Percentiles rank a stretch among this genome's conserved stretches.
Conservation (phyloP, 2,113 vertebrate genomes). For the Peromyscus polionotus region DNA sequence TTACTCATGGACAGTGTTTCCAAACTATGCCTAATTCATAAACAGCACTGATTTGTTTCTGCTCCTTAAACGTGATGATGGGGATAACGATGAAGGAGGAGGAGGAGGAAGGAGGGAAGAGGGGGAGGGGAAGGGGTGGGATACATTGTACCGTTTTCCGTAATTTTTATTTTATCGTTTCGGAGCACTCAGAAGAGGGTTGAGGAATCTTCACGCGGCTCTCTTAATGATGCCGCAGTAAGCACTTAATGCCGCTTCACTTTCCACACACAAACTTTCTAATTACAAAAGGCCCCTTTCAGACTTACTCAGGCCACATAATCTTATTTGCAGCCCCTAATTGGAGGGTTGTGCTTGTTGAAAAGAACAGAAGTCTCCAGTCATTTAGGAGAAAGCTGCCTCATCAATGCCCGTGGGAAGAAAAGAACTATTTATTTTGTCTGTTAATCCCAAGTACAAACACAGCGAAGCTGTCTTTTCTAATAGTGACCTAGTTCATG, state of each 20-base stretch:
- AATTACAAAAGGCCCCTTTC: conserved; percentile 89
- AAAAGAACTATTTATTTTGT: conserved; percentile 90
- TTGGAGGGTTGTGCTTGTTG: conserved; percentile 88
- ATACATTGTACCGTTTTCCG: conserved; percentile 68
- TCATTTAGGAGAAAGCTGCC: conserved; percentile 86
- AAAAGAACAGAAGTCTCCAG: conserved; percentile 89
- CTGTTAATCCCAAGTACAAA: conserved; percentile 87
- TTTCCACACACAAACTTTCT: conserved; percentile 87
- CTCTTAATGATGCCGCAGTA: conserved; percentile 85
- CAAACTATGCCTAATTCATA: conserved; percentile 2
- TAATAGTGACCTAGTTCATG: conserved; percentile 88
- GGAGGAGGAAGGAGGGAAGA: too few relatives aligned
- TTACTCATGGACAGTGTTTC: neutral
- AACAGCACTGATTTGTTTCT: conserved; percentile 3
- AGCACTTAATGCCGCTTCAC: conserved; percentile 74
- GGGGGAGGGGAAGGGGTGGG: neutral
- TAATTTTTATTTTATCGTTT: conserved; percentile 81
- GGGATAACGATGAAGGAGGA: neutral
- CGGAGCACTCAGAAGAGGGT: conserved; percentile 73
- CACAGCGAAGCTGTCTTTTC: conserved; percentile 88
- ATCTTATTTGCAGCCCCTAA: conserved; percentile 90
- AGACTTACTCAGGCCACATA: conserved; percentile 84
- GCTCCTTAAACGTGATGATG: neutral
- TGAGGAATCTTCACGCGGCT: conserved; percentile 77
- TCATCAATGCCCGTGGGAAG: conserved; percentile 86